Base-by-base conservation (phyloP, 2,113 vertebrate species). In the Sciurus niger region DNA sequence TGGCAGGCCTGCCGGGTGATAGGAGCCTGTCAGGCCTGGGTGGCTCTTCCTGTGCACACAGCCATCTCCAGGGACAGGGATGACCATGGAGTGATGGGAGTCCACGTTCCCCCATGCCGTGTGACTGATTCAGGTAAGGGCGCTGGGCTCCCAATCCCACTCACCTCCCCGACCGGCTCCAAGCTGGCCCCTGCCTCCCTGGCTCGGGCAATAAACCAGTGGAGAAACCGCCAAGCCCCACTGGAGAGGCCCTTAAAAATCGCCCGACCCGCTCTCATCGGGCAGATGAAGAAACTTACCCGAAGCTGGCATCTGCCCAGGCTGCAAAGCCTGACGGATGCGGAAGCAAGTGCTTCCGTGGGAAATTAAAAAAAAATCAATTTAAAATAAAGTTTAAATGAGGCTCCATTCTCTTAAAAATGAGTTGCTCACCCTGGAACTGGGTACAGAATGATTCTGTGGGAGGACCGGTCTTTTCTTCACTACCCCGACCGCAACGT, bases 371-470 rank as follows among this genome's bases (percentile, higher is more conserved):
- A 53, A 86, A 84, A 4, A 32, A 91, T 68, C 58, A 20, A 82
- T 73, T 95, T 68, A 55, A 58, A 91, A 84, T n/a, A 90, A 84
- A 43, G 32, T 76, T 70, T 28, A 82, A 95, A 63, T 6, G 16
- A 55, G 85, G 17, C 53, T 32, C 10, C 32, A 51, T 37, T 34
- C 22, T 78, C 67, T 80, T 70, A 18, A 89, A 96, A 88, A 65
- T 30, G n/a, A 84, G 34, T 51, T 60, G 63, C 40, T 77, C 48
- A n/a, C 40, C 32, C 51, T 86, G 63, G 55, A 43, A 51, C 70
- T 6, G 5, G 63, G 25, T 37, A 13, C 6, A 32, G 46, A 43
- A 68, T 65, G 18, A n/a, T 34, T 58, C 10, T 48, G 73, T 2
- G 12, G 24, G 43, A 78, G 83, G 48, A 14, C 84, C 12, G 58